Evolutionary conservation across 2,888 invertebrate species (phyloP), one percentile per base, ranked within the genome.

Genomic region (Amphimallon solstitiale): DNA sequence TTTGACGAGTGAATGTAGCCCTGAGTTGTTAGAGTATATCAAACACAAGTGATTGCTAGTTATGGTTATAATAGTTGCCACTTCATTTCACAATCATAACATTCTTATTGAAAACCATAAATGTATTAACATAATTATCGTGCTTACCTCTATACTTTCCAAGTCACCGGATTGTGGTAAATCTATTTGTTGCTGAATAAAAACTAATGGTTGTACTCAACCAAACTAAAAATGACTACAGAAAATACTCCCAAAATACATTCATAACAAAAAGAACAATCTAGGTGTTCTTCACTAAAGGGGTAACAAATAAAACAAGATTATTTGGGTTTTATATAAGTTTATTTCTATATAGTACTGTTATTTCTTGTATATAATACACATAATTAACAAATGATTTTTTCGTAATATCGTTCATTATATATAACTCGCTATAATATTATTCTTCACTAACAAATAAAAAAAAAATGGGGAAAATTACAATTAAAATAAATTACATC

Each of bases 71-170:
- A n/a, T n/a, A n/a, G n/a, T n/a, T n/a, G n/a, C n/a, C n/a, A n/a
- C n/a, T n/a, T n/a, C n/a, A n/a, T n/a, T n/a, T n/a, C n/a, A n/a
- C n/a, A n/a, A n/a, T n/a, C n/a, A n/a, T n/a, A n/a, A n/a, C n/a
- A n/a, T n/a, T n/a, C n/a, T n/a, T n/a, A n/a, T n/a, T n/a, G n/a
- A n/a, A n/a, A n/a, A n/a, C n/a, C n/a, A n/a, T n/a, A n/a, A n/a
- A n/a, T n/a, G n/a, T n/a, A n/a, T n/a, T n/a, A n/a, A n/a, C n/a
- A n/a, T n/a, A n/a, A n/a, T n/a, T n/a, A 45, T 15, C 17, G 4
- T 21, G 48, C 66, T 65, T 65, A 79, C 79, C 76, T 79, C 76
- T 72, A 77, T 78, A 68, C 76, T 77, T 74, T 79, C 79, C 71
- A 79, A 75, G 72, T 77, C 76, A 61, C 74, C 74, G 63, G 76